Evolutionary conservation across 2,888 invertebrate species (phyloP).

Genomic region (Nudaria mundana): DNA sequence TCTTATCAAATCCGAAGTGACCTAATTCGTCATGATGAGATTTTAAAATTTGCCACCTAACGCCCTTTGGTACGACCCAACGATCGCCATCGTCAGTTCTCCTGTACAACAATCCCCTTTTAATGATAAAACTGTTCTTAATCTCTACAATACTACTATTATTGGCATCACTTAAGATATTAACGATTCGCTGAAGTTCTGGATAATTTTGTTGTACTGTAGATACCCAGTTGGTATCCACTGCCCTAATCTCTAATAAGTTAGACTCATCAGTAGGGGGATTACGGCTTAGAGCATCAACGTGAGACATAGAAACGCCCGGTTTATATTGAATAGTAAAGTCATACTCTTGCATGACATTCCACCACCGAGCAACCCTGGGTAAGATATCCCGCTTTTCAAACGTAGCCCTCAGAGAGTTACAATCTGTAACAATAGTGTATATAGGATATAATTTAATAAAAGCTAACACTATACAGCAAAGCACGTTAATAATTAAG

Average conservation of each 20-base stretch:
- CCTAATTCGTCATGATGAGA: conserved; percentile 6
- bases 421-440: conserved; percentile 1
- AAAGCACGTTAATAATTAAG: too few relatives aligned
- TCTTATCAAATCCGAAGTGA: conserved; percentile 3
- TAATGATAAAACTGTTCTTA: not conserved
- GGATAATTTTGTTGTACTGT: conserved; percentile 1
- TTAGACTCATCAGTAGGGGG: not conserved
- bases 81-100: not conserved
- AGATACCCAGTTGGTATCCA: not conserved
- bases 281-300: not conserved
- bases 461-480: too few relatives aligned
- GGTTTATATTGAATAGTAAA: not conserved
- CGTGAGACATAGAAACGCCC: conserved; percentile 3
- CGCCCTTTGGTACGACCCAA: conserved; percentile 5
- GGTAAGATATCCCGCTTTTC: not conserved
- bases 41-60: conserved; percentile 4
- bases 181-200: not conserved
- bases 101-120: not conserved
- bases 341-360: not conserved
- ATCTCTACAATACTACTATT: not conserved
- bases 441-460: too few relatives aligned
- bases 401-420: not conserved
- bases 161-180: conserved; percentile 1
- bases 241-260: not conserved
- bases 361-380: conserved; percentile 3